Percentiles rank a stretch among this genome's conserved stretches.
Conservation (phyloP, 2,888 invertebrate species). For the Anticlea derivata region DNA sequence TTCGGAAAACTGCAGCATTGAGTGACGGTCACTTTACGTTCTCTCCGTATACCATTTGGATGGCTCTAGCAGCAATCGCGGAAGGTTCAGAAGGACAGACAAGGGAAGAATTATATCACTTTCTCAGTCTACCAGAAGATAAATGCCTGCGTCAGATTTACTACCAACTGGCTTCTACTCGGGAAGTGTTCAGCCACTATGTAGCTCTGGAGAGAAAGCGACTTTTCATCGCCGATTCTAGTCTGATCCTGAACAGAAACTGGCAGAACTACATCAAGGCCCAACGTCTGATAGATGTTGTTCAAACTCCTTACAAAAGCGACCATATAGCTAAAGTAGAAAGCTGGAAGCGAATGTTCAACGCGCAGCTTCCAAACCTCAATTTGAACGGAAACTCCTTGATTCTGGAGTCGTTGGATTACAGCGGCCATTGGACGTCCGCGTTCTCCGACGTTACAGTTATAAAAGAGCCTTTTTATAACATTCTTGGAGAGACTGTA, state of each 20-base stretch:
- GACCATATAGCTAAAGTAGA: slow-evolving; percentile 23
- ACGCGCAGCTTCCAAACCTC: slow-evolving; percentile 19
- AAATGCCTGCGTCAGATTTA: slow-evolving; percentile 28
- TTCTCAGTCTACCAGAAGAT: slow-evolving; percentile 26
- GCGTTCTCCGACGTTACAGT: slow-evolving; percentile 40
- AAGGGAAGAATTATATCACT: slow-evolving; percentile 33
- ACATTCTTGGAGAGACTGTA: slow-evolving; percentile 38
- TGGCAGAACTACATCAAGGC: slow-evolving; percentile 35
- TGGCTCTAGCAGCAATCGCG: slow-evolving; percentile 45
- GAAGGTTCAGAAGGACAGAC: slow-evolving; percentile 28
- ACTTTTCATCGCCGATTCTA: slow-evolving; percentile 38
- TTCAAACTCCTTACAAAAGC: slow-evolving; percentile 27
- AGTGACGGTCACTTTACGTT: slow-evolving; percentile 40
- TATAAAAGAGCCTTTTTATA: slow-evolving; percentile 43
- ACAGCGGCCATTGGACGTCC: slow-evolving; percentile 39
- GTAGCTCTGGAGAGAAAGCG: slow-evolving; percentile 34
- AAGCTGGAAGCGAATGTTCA: slow-evolving; percentile 26
- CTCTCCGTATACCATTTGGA: slow-evolving; percentile 45
- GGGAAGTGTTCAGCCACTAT: slow-evolving; percentile 19
- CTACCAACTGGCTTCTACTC: slow-evolving; percentile 32
- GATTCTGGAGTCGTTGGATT: slow-evolving; percentile 43
- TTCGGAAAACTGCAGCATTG: slow-evolving; percentile 7
- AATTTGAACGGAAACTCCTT: slow-evolving; percentile 39
- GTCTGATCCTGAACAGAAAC: slow-evolving; percentile 24
- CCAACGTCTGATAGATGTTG: slow-evolving; percentile 16